Conservation (phyloP, 2,888 invertebrate species). For the Dasypolia templi region DNA sequence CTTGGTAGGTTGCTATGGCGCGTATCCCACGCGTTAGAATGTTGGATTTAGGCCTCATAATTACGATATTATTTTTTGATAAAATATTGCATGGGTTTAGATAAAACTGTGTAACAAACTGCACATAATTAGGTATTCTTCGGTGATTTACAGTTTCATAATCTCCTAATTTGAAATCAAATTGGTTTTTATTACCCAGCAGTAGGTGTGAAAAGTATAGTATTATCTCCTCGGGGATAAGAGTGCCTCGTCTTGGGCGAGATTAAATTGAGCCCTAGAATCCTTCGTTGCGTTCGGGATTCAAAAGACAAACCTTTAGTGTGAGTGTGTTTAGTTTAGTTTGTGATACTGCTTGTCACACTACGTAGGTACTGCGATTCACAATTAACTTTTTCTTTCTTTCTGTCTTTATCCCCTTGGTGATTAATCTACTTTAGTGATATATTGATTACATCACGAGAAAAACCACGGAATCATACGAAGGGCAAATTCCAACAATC, state of each 20-base stretch:
- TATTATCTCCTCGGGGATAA: not conserved
- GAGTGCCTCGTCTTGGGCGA: not conserved
- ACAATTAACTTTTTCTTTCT: too few species aligned
- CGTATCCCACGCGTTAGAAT: not conserved
- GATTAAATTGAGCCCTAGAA: too few species aligned
- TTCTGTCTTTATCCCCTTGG: not conserved
- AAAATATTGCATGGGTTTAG: too few species aligned
- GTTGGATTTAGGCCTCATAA: not conserved
- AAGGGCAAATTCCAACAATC: too few species aligned
- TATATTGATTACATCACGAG: conserved; percentile 19
- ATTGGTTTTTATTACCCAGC: not conserved
- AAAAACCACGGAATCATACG: not conserved
- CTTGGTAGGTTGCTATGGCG: too few species aligned
- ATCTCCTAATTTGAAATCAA: not conserved
- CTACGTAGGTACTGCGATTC: too few species aligned
- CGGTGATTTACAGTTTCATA: not conserved
- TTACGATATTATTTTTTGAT: not conserved
- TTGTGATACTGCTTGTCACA: too few species aligned
- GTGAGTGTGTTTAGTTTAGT: too few species aligned
- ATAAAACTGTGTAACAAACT: not conserved
- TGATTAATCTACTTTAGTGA: not conserved
- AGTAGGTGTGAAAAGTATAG: not conserved
- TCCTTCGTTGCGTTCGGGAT: not conserved
- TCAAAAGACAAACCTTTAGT: too few species aligned
- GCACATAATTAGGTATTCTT: not conserved